Base-by-base conservation (phyloP, 2,888 invertebrate genomes). In the Orthosia gracilis region DNA sequence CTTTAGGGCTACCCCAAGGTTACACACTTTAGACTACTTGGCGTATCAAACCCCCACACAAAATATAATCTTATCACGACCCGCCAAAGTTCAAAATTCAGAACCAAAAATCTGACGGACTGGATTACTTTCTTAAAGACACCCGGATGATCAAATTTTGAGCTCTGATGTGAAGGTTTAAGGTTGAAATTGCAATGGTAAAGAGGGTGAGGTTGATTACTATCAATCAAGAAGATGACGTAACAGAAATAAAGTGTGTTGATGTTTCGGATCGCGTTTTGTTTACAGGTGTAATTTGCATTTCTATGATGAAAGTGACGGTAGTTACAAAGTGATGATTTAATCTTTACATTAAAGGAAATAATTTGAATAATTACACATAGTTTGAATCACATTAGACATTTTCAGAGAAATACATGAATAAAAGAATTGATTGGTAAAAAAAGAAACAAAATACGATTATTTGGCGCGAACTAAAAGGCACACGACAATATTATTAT, bases 161-260 rank as follows among this genome's bases (percentile, higher is more conserved):
- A 71, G 21, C 59, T 55, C 59, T 72, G 15, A 0, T 0, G 0
- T 5, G 3, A 17, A 12, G n/a, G 0, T 0, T 55, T 83, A 82
- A 55, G 69, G 79, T 83, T 61, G 17, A 64, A 59, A 62, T 72
- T 80, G 1, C n/a, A 65, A 1, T 76, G 66, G 7, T 54, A 18
- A 70, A 40, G 21, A 67, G 57, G 26, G 54, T 31, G 12, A 57
- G 55, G 69, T 71, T 77, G 74, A 69, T 62, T 50, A 66, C 70
- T 72, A 85, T 82, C 80, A 87, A 87, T 87, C 84, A 84, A 73
- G 66, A 50, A 11, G 76, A 54, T 83, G 82, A 83, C 73, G 76
- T 65, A 76, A 84, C 73, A 54, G 50, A 83, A 75, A 64, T 49
- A 71, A 77, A 74, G 70, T 71, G 62, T 82, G 81, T 76, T 83